Evolutionary conservation across 2,113 vertebrate species (phyloP).

Genomic region (Tragulus kanchil): DNA sequence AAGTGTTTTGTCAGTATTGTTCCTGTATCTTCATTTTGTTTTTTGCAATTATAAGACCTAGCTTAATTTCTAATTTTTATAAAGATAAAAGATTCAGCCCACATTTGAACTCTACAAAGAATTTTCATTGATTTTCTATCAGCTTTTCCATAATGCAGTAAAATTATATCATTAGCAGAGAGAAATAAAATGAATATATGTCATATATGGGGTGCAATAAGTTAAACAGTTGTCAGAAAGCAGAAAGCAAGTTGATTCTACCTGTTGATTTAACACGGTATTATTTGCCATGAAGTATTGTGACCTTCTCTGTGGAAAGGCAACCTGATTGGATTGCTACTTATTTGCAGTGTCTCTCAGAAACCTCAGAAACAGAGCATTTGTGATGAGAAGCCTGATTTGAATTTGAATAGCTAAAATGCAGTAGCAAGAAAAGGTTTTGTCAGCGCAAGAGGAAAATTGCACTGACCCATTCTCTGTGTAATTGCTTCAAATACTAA

Average conservation of each 20-base stretch:
- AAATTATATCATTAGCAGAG: neutral
- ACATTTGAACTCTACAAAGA: neutral
- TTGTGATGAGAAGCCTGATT: conserved; percentile 61
- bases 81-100: neutral
- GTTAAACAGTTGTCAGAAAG: conserved; percentile 32
- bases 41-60: no score
- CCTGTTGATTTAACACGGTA: conserved; percentile 30
- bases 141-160: neutral
- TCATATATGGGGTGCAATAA: conserved; percentile 17
- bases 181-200: conserved; percentile 44
- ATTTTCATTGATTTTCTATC: neutral
- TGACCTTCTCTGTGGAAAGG: neutral
- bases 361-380: conserved; percentile 35
- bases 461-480: conserved; percentile 59
- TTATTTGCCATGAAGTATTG: neutral
- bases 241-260: conserved; percentile 33
- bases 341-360: conserved; percentile 2
- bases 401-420: conserved; percentile 67
- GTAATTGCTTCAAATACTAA: conserved; percentile 69
- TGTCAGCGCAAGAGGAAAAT: conserved; percentile 59
- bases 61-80: neutral
- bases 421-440: conserved; percentile 54
- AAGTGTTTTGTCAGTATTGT: neutral
- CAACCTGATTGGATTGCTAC: neutral
- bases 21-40: neutral